Base-by-base conservation (phyloP, 2,797 vertebrate species). In the Dendrocincla fuliginosa region DNA sequence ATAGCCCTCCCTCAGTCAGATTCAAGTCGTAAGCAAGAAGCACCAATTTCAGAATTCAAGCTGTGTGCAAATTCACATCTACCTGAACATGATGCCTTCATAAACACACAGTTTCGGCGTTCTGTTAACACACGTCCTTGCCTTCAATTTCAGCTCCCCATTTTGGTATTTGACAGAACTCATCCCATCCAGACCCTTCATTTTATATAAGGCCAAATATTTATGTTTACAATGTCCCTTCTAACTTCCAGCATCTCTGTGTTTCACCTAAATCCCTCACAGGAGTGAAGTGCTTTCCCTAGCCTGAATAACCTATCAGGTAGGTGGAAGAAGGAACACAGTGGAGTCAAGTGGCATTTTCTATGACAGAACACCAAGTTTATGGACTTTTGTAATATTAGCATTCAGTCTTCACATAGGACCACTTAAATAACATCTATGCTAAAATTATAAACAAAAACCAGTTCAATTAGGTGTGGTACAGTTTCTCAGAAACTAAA, bases 81-180 rank as follows among this genome's bases (percentile, higher is more conserved):
- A 81, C 23, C 42, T 37, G 23, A 80, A 65, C 42, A 30, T 0
- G 0, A 91, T 32, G n/a, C 59, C 74, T 77, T 63, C 82, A 63
- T 22, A 84, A 94, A 96, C 74, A 35, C 71, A 84, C 27, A n/a
- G 23, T 76, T 95, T 89, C 84, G 67, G 39, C 46, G 25, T 88
- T 88, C 80, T 78, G 59, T 64, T 81, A 63, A 63, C 17, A 50
- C 37, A 75, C 61, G 41, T 87, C 32, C 49, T 52, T 19, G 16
- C 68, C 50, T 90, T 89, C 49, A 63, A 9, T 71, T 92, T 70
- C 55, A 90, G 47, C 13, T 86, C n/a, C 41, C 9, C 1, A 1
- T 39, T 84, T 59, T 39, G 67, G 23, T 91, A 76, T 70, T 90
- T 87, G 81, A 79, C 57, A 92, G 52, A 94, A 78, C 10, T 77